Evolutionary conservation across 2,113 vertebrate species (phyloP).

Genomic region (Gopherus flavomarginatus): DNA sequence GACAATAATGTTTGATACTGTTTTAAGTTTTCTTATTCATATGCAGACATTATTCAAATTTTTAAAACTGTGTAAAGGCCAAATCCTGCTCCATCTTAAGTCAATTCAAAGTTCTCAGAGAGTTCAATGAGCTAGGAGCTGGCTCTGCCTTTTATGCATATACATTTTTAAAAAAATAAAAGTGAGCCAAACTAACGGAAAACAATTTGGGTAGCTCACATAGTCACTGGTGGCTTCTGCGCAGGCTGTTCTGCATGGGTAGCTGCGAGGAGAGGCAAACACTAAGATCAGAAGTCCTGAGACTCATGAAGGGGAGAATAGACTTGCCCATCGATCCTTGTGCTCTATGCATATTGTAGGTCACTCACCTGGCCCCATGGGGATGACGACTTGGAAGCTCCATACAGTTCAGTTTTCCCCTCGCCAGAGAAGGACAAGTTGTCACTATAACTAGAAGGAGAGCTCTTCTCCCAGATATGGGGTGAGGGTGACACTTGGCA

Average conservation of each 20-base stretch:
- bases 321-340: fast-evolving
- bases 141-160: neutral
- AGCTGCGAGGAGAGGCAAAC: fast-evolving
- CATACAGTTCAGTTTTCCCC: neutral
- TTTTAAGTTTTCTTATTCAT: neutral
- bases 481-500: neutral
- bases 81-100: neutral
- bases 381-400: neutral
- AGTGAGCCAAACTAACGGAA: neutral
- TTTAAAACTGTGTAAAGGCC: neutral
- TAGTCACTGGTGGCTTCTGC: neutral
- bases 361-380: fast-evolving
- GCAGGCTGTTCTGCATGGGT: neutral
- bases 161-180: neutral
- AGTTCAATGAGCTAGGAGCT: neutral
- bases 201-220: neutral
- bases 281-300: neutral
- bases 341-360: neutral
- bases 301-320: fast-evolving
- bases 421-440: neutral
- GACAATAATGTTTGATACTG: neutral
- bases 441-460: neutral
- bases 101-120: neutral
- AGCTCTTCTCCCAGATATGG: neutral
- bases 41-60: neutral